Conservation (phyloP, 2,797 vertebrate species). For the Cheirogaleus major region DNA sequence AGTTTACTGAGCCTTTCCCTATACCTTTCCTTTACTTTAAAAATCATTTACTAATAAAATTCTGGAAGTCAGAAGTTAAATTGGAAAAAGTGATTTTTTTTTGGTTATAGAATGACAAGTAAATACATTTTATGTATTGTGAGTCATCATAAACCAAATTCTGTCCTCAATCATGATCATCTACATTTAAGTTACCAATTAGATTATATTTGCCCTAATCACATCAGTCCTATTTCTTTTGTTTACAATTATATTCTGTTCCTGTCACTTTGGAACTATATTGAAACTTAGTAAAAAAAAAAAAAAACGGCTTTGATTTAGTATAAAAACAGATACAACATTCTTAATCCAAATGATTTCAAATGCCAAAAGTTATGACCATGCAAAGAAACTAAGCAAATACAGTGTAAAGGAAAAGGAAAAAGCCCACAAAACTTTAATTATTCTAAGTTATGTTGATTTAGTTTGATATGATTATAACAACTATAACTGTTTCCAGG, state of each 20-base stretch:
- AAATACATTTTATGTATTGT: conserved; percentile 9
- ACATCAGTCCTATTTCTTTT: neutral
- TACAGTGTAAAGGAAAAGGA: neutral
- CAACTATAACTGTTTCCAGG: conserved; percentile 48
- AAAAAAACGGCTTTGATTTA: neutral
- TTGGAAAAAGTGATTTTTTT: neutral
- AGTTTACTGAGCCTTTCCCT: neutral
- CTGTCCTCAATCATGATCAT: neutral
- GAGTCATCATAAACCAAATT: conserved; percentile 1
- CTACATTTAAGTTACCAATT: neutral
- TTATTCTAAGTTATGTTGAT: neutral
- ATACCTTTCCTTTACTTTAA: neutral
- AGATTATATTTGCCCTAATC: neutral
- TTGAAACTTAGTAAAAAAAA: neutral
- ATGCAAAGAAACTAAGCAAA: conserved; percentile 38
- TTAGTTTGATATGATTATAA: conserved; percentile 61
- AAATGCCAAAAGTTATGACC: neutral
- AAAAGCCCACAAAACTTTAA: neutral
- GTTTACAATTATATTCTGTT: neutral
- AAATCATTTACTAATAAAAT: conserved; percentile 28
- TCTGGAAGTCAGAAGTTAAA: neutral
- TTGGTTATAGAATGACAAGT: neutral
- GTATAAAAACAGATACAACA: conserved; percentile 7
- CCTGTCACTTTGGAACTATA: neutral
- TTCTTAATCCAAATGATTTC: conserved; percentile 5